Percentiles rank a stretch among this genome's conserved stretches.
Evolutionary conservation across 2,113 vertebrate genomes (phyloP).

Genomic region (Onychostruthus taczanowskii): DNA sequence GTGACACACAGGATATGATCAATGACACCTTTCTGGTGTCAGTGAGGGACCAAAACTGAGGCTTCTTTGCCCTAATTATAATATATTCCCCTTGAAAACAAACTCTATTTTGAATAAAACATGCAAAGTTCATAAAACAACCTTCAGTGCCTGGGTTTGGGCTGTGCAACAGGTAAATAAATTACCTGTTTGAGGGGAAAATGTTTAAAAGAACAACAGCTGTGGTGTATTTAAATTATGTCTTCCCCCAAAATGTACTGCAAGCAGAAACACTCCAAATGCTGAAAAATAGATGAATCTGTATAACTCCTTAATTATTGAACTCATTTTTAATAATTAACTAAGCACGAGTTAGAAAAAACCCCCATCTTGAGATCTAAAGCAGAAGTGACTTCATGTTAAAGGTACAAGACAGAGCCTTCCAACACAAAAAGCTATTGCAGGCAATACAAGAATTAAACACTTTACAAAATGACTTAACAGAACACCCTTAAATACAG

Average conservation of each 20-base stretch:
- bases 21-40: neutral
- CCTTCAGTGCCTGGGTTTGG: neutral
- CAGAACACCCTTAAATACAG: neutral
- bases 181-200: neutral
- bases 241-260: neutral
- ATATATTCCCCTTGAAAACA: neutral
- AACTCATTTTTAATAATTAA: conserved; percentile 63
- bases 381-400: neutral
- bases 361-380: neutral
- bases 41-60: neutral
- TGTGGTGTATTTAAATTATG: neutral
- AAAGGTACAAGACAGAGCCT: neutral
- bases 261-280: conserved; percentile 25
- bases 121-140: neutral
- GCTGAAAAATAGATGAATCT: conserved; percentile 59
- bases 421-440: neutral
- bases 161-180: neutral
- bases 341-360: neutral
- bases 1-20: neutral
- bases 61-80: neutral
- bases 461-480: neutral
- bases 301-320: conserved; percentile 52
- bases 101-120: neutral
- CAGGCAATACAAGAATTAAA: neutral
- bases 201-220: neutral